phyloP scores from a whole-genome alignment of 2,888 invertebrate species.

The Lepetodrilus schrolli region DNA sequence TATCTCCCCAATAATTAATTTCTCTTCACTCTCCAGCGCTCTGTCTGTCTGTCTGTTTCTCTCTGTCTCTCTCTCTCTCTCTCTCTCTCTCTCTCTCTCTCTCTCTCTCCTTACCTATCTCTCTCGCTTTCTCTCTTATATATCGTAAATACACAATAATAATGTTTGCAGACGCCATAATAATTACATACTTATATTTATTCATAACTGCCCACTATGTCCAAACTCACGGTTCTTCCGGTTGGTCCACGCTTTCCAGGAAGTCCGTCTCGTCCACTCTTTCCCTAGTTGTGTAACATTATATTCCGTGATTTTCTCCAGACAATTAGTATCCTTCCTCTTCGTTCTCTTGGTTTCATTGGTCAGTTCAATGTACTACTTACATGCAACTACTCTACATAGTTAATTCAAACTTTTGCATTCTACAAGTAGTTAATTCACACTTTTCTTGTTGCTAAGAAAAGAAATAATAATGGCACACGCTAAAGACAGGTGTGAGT shows the following conservation, averaged over 20 bases:
- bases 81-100: no score
- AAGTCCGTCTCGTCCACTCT: conserved; percentile 19
- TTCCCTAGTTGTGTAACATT: neutral
- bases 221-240: conserved; percentile 44
- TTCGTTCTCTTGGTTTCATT: neutral
- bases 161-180: neutral
- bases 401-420: neutral
- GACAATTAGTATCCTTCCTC: neutral
- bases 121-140: no score
- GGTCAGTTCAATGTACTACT: neutral
- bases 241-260: conserved; percentile 9
- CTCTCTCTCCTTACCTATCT: no score
- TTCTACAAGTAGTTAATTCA: neutral
- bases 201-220: neutral
- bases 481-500: neutral
- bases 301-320: neutral
- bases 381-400: neutral
- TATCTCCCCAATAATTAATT: no score
- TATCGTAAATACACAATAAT: no score
- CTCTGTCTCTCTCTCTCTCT: no score
- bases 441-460: neutral
- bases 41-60: no score
- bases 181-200: neutral
- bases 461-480: neutral
- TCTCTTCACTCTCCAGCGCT: no score